Evolutionary conservation across 2,113 vertebrate genomes (phyloP).

Genomic region (Tapirus terrestris): DNA sequence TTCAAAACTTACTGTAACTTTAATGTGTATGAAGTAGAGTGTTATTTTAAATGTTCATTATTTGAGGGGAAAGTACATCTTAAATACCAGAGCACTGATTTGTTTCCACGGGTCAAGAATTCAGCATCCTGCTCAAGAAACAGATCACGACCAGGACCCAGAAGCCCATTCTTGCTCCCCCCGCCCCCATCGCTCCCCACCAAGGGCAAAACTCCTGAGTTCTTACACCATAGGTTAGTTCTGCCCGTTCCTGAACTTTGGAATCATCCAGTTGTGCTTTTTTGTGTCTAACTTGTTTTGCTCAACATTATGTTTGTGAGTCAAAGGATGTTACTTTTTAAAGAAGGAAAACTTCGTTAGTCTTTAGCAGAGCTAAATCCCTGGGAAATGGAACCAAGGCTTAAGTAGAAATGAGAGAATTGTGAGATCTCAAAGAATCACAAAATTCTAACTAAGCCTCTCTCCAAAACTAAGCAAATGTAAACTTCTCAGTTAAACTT

Average conservation of each 20-base stretch:
- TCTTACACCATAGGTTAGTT: not conserved
- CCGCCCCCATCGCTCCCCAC: too few relatives aligned
- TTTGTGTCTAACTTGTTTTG: not conserved
- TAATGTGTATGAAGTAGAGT: not conserved
- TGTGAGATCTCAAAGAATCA: conserved; percentile 15
- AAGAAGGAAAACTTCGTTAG: not conserved
- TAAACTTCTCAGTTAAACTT: not conserved
- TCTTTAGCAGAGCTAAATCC: not conserved
- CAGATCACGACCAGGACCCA: not conserved
- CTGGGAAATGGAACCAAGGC: not conserved
- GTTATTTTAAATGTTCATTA: conserved; percentile 51
- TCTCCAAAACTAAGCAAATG: conserved; percentile 47
- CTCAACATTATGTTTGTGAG: not conserved
- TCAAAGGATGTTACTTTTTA: not conserved
- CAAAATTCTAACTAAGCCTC: not conserved
- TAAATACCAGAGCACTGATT: conserved; percentile 38
- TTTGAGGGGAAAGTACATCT: not conserved
- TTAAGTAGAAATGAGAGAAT: not conserved
- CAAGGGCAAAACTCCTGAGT: not conserved
- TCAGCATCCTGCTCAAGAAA: not conserved
- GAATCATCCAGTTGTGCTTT: not conserved
- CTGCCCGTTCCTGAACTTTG: not conserved
- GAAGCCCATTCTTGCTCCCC: not conserved
- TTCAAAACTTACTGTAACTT: conserved; percentile 13
- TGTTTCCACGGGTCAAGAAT: not conserved